Evolutionary conservation across 2,113 vertebrate species (phyloP).

Genomic region (Pygoscelis adeliae): DNA sequence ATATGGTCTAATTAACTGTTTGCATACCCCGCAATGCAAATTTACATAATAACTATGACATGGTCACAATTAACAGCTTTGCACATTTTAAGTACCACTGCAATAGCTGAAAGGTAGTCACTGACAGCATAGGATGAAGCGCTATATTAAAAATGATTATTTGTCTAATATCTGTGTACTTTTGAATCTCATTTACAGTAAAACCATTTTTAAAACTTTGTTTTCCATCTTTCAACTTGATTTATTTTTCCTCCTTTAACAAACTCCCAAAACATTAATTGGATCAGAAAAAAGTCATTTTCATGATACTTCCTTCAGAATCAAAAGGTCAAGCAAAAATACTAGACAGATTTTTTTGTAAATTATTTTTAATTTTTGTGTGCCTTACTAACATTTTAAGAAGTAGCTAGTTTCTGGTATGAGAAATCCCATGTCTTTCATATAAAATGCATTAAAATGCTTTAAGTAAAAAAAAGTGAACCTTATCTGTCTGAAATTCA

Average conservation of each 20-base stretch:
- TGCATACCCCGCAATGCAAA: background rate
- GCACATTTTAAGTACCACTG: background rate
- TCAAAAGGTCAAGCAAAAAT: background rate
- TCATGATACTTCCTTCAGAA: background rate
- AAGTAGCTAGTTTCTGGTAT: background rate
- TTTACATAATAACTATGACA: background rate
- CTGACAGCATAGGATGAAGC: background rate
- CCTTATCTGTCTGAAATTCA: background rate
- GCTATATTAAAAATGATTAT: background rate
- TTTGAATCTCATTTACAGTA: background rate
- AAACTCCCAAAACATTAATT: background rate
- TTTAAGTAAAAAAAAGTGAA: background rate
- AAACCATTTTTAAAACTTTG: background rate
- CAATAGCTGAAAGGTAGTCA: background rate
- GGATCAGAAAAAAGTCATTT: background rate
- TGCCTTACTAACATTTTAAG: background rate
- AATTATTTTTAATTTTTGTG: background rate
- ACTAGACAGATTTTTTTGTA: background rate
- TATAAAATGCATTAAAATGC: background rate
- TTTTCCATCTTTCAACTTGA: background rate
- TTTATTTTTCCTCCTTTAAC: background rate
- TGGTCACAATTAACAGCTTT: background rate
- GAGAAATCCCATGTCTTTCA: background rate
- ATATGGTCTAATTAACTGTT: background rate
- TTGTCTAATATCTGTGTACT: background rate